A percentile compares a stretch with the other conserved stretches of the same genome.
Evolutionary conservation across 2,797 vertebrate species (phyloP).

Genomic region (Ptychadena robeensis): DNA sequence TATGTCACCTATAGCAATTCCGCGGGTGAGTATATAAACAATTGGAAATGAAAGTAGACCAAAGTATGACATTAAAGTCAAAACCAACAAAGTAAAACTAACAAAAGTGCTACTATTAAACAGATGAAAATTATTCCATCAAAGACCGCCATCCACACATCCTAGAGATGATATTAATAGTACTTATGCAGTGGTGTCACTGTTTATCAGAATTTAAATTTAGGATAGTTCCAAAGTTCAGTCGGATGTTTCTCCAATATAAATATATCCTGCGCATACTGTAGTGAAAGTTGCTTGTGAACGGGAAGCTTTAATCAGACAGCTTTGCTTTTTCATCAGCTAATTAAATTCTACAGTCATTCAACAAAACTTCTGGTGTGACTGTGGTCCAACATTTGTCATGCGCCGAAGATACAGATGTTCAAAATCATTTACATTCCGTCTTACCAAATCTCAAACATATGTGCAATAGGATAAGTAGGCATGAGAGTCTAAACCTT

Average conservation of each 20-base stretch:
- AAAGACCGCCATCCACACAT: too few species aligned
- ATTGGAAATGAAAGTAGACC: too few species aligned
- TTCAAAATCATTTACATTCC: conserved; percentile 63
- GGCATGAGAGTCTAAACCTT: conserved; percentile 65
- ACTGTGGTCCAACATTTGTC: conserved; percentile 59
- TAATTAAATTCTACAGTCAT: conserved; percentile 47
- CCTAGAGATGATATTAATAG: too few species aligned
- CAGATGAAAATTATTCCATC: too few species aligned
- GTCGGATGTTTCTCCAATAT: not conserved
- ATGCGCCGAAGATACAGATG: conserved; percentile 60
- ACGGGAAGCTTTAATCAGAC: conserved; percentile 50
- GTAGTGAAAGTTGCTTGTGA: conserved; percentile 26
- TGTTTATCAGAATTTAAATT: too few species aligned
- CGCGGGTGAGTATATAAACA: too few species aligned
- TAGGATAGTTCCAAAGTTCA: conserved; percentile 3
- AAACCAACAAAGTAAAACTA: too few species aligned
- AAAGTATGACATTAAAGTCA: too few species aligned
- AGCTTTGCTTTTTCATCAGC: conserved; percentile 21
- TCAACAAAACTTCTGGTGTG: conserved; percentile 40
- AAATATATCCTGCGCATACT: conserved; percentile 9
- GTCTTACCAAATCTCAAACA: conserved; percentile 63
- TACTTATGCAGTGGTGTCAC: too few species aligned
- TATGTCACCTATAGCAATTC: too few species aligned
- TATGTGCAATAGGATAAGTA: conserved; percentile 51
- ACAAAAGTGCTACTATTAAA: too few species aligned